Evolutionary conservation across 2,888 invertebrate species (phyloP).

Genomic region (Drosophila ezoana): DNA sequence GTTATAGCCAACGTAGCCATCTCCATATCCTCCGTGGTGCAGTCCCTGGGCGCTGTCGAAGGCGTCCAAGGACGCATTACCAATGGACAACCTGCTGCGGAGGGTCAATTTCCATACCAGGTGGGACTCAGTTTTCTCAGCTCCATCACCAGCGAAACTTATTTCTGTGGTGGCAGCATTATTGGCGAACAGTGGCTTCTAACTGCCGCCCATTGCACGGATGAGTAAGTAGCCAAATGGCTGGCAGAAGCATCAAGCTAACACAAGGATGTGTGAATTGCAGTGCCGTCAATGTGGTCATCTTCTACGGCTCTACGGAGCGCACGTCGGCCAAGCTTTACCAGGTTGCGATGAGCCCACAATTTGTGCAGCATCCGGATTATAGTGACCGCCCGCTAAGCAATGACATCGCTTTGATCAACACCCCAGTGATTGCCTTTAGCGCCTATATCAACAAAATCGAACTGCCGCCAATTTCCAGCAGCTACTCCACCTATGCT

Average conservation of each 20-base stretch:
- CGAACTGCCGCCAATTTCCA: conserved; percentile 28
- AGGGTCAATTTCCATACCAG: conserved; percentile 54
- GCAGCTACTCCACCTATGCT: conserved; percentile 64
- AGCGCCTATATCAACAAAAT: conserved; percentile 25
- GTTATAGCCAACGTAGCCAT: neutral
- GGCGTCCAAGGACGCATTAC: conserved; percentile 45
- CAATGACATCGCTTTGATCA: conserved; percentile 67
- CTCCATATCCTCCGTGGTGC: neutral
- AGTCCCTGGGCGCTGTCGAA: neutral
- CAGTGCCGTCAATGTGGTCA: conserved; percentile 34
- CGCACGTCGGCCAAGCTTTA: conserved; percentile 52
- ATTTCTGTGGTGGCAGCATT: conserved; percentile 54
- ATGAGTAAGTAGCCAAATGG: conserved; percentile 23
- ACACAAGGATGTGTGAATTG: neutral
- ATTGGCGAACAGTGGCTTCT: conserved; percentile 38
- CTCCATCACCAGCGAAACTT: conserved; percentile 5
- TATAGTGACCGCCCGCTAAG: conserved; percentile 13
- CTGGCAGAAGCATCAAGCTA: neutral
- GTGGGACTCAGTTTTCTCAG: conserved; percentile 44
- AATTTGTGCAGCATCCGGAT: conserved; percentile 66
- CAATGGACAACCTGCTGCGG: conserved; percentile 46
- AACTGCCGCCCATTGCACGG: conserved; percentile 53
- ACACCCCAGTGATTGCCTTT: conserved; percentile 44
- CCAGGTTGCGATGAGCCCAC: conserved; percentile 47
- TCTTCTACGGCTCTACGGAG: conserved; percentile 58